Conservation (phyloP, 2,797 vertebrate species). For the Pyrocephalus nanus region DNA sequence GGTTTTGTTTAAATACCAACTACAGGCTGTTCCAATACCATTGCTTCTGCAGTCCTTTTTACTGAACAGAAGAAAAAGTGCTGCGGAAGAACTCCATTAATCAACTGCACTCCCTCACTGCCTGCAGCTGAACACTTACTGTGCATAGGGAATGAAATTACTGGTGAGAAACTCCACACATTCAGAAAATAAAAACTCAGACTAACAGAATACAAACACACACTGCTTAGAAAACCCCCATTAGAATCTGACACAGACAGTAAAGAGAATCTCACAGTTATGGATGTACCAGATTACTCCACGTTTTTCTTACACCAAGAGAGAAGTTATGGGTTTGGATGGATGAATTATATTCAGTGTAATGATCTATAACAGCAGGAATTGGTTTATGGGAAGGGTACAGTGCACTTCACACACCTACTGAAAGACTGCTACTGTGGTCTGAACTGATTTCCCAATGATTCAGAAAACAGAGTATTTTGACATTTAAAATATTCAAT, state of each 20-base stretch:
- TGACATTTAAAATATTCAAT: background rate
- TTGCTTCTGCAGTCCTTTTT: constrained; percentile 33
- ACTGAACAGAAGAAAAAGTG: background rate
- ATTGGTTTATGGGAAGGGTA: background rate
- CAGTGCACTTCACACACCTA: background rate
- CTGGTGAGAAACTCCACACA: constrained; percentile 17
- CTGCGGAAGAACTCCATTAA: constrained; percentile 27
- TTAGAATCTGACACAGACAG: constrained; percentile 33
- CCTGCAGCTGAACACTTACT: constrained; percentile 38
- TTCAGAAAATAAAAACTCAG: background rate
- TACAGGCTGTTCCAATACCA: constrained; percentile 1
- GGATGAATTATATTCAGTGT: background rate
- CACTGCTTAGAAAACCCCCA: constrained; percentile 29
- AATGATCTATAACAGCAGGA: background rate
- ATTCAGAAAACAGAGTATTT: background rate
- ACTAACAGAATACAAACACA: constrained; percentile 56
- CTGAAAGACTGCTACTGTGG: background rate
- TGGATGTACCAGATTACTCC: background rate
- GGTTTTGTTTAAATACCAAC: constrained; percentile 18
- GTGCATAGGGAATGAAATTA: constrained; percentile 54
- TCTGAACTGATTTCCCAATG: background rate
- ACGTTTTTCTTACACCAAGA: background rate
- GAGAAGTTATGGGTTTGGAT: background rate
- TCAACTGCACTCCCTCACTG: constrained; percentile 51
- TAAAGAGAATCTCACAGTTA: background rate